Conservation (phyloP, 2,888 invertebrate genomes). For the Orchesellides sinensis region DNA sequence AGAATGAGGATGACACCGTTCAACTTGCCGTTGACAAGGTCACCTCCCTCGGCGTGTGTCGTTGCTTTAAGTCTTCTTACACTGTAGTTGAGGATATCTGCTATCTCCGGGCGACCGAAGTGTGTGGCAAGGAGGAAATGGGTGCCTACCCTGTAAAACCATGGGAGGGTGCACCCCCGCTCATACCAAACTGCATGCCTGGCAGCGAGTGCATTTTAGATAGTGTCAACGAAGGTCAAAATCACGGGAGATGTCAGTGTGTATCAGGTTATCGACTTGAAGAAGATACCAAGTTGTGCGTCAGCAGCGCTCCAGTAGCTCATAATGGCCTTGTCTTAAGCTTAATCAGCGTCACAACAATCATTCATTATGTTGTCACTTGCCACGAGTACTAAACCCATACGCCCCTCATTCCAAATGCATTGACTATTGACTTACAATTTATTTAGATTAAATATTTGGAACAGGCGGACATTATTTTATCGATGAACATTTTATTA, state of each 20-base stretch:
- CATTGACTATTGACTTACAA: no score
- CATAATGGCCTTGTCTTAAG: no score
- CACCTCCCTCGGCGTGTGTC: not conserved
- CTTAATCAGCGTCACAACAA: no score
- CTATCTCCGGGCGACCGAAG: not conserved
- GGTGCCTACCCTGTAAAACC: not conserved
- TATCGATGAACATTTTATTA: no score
- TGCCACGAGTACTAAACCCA: no score
- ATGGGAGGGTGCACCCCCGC: not conserved
- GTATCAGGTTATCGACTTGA: not conserved
- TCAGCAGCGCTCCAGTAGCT: no score
- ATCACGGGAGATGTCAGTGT: not conserved
- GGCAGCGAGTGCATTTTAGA: not conserved
- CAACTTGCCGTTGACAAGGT: not conserved
- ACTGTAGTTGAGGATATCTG: not conserved
- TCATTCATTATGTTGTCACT: no score
- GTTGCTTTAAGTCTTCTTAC: not conserved
- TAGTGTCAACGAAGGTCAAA: no score
- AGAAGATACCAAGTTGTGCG: not conserved
- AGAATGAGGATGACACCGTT: conserved; percentile 6
- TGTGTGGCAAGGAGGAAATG: not conserved
- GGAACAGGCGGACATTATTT: no score
- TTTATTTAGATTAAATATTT: no score
- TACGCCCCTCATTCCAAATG: no score
- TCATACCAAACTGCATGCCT: not conserved